Base-by-base conservation (phyloP, 2,113 vertebrate species). In the Choloepus hoffmanni region DNA sequence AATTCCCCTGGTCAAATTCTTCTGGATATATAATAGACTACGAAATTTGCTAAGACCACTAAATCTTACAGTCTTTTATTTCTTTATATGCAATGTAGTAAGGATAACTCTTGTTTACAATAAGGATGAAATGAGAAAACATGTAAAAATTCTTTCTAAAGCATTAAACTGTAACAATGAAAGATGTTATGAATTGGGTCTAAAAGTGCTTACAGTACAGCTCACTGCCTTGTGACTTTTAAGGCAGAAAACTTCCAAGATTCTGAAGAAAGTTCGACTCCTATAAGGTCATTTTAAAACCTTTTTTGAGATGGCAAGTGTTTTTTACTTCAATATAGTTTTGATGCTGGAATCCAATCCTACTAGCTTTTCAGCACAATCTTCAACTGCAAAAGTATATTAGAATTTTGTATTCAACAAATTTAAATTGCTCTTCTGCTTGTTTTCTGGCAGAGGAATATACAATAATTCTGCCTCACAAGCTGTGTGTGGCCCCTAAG, bases 391-490 rank as follows among this genome's bases (percentile, higher is more conserved):
- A 58, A 30, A 83, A 92, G 45, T 33, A 85, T 30, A 68, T 63
- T 21, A 2, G 72, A 68, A 28, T 85, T 73, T 30, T n/a, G 60
- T 65, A 87, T 76, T 97, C 50, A 72, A 62, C 28, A 94, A 92
- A 60, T 82, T 89, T 93, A 92, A 96, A 60, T 62, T 89, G 74
- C 15, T 90, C 60, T 89, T 67, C 74, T 93, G 18, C 93, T 9
- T 92, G 43, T 97, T 88, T 98, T 94, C 94, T 94, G 79, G 13
- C 4, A 98, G 97, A 98, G 92, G 95, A 98, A 92, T 98, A 98
- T 50, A 98, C 95, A 28, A 0, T 94, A 94, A 98, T 86, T 97
- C 94, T 93, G 88, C 92, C 55, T 98, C 96, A 95, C 97, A 98
- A 98, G 98, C 98, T n/a, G 87, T 90, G 93, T 85, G 96, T n/a